These are phyloP conservation scores for Lepisosteus oculatus DNA, from an alignment of 2,113 vertebrate genomes.

Conservation along the genomic window DNA sequence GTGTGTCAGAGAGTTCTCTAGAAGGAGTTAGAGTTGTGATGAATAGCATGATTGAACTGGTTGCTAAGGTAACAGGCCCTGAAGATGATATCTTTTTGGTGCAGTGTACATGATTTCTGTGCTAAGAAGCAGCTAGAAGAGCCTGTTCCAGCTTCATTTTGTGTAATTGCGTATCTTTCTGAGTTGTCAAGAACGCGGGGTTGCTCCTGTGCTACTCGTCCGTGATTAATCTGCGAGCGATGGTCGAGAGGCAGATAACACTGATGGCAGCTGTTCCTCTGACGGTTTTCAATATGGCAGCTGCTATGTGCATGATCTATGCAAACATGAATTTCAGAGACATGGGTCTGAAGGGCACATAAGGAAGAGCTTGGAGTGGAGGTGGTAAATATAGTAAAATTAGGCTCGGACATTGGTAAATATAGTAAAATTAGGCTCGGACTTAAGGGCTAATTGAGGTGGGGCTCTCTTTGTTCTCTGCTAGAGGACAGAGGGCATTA, in stretches of 20 bases:
- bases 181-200: not conserved
- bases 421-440: not conserved
- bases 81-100: conserved; percentile 26
- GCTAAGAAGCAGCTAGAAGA: conserved; percentile 12
- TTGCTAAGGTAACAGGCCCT: conserved; percentile 30
- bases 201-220: not conserved
- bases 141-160: not conserved
- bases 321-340: conserved; percentile 34
- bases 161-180: conserved; percentile 8
- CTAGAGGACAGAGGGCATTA: too few species aligned
- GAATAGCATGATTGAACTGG: conserved; percentile 28
- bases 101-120: conserved; percentile 26
- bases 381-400: not conserved
- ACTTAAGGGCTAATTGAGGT: too few species aligned
- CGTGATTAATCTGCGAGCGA: conserved; percentile 9
- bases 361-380: conserved; percentile 15
- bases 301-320: conserved; percentile 46
- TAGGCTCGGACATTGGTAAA: not conserved
- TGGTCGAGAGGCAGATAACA: conserved; percentile 19
- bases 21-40: conserved; percentile 28
- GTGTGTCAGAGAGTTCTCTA: conserved; percentile 11
- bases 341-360: conserved; percentile 9
- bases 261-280: conserved; percentile 49
- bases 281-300: conserved; percentile 51
- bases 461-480: too few species aligned